Evolutionary conservation across 2,888 invertebrate genomes (phyloP).

Genomic region (Pristionchus japonicus): DNA sequence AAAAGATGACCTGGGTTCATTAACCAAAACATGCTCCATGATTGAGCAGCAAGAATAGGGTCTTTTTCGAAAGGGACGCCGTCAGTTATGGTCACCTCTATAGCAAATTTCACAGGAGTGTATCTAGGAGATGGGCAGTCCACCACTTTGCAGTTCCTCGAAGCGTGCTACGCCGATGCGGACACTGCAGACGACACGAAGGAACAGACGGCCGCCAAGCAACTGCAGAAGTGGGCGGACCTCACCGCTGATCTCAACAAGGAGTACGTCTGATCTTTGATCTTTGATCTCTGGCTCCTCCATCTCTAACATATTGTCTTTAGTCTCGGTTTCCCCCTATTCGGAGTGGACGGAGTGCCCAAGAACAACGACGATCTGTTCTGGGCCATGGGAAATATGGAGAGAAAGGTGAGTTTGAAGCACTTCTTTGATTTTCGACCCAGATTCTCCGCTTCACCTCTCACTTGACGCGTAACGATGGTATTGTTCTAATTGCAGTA

Average conservation of each 20-base stretch:
- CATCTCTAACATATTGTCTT: background rate
- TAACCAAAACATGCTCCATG: too few relatives aligned
- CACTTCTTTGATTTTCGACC: background rate
- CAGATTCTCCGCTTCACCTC: too few relatives aligned
- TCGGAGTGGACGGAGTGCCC: background rate
- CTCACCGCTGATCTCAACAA: background rate
- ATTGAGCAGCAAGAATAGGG: too few relatives aligned
- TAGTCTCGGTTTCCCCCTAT: conserved; percentile 38
- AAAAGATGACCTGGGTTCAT: too few relatives aligned
- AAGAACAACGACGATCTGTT: background rate
- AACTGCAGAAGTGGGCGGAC: background rate
- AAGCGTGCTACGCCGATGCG: background rate
- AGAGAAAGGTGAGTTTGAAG: background rate
- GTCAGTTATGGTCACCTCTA: too few relatives aligned
- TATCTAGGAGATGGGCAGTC: background rate
- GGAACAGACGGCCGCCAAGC: background rate
- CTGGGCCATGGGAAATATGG: background rate
- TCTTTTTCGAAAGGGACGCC: too few relatives aligned
- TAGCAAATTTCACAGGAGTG: background rate
- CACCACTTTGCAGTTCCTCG: background rate
- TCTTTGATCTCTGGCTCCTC: background rate
- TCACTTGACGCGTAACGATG: too few relatives aligned
- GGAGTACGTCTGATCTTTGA: background rate
- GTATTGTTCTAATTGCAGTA: background rate
- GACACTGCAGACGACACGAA: too few relatives aligned